Conservation (phyloP, 2,888 invertebrate genomes). For the Drosophila monieri region DNA sequence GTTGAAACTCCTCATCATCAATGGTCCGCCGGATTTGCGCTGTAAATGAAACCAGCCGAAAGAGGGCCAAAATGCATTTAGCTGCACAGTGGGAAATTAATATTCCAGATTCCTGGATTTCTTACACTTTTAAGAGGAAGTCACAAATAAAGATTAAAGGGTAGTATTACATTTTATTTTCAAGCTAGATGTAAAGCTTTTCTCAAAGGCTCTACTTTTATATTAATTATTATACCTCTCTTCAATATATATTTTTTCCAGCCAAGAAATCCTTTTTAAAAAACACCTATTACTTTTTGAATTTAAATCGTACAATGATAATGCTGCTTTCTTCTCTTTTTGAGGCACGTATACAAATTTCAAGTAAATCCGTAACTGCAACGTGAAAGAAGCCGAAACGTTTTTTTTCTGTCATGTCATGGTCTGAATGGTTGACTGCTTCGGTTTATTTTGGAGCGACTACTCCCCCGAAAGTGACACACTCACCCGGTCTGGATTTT, state of each 20-base stretch:
- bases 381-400: constrained; percentile 25
- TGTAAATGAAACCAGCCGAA: constrained; percentile 69
- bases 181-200: no score
- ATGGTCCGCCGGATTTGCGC: constrained; percentile 57
- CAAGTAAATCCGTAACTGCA: constrained; percentile 38
- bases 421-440: constrained; percentile 54
- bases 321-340: constrained; percentile 1
- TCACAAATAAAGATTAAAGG: no score
- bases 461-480: constrained; percentile 54
- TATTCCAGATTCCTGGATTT: neutral
- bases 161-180: no score
- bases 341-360: constrained; percentile 29
- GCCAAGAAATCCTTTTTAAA: neutral
- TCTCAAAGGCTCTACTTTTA: no score
- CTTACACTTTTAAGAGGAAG: neutral
- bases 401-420: constrained; percentile 70
- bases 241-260: neutral
- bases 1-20: constrained; percentile 63
- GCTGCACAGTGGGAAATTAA: constrained; percentile 17
- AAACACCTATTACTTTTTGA: neutral
- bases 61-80: constrained; percentile 4
- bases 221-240: no score
- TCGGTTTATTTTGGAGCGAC: constrained; percentile 36
- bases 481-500: constrained; percentile 38
- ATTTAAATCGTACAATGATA: neutral